Percentiles rank a stretch among this genome's conserved stretches.
Evolutionary conservation across 2,113 vertebrate species (phyloP).

Genomic region (Arothron firmamentum): DNA sequence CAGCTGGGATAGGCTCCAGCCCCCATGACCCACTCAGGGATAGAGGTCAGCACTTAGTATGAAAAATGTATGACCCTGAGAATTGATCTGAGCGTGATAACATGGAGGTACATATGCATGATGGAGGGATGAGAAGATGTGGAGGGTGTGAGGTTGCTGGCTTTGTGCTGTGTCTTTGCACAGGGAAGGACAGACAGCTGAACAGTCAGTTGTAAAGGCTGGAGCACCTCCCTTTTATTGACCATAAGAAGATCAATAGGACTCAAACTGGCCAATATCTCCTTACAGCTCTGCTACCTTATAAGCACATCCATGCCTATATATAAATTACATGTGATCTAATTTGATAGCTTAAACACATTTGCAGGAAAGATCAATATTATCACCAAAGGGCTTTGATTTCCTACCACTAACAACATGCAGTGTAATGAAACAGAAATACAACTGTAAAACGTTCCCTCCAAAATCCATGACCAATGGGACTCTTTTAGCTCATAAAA

Average conservation of each 20-base stretch:
- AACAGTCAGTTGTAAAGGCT: slow-evolving; percentile 30
- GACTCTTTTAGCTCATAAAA: too few species aligned
- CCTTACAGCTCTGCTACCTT: not conserved
- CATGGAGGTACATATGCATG: not conserved
- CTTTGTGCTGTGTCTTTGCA: slow-evolving; percentile 27
- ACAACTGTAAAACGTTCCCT: too few species aligned
- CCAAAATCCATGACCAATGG: too few species aligned
- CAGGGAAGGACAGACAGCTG: slow-evolving; percentile 28
- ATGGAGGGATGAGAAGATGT: not conserved
- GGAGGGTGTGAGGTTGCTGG: not conserved
- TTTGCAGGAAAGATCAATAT: too few species aligned
- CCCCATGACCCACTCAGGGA: too few species aligned
- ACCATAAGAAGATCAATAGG: slow-evolving; percentile 48
- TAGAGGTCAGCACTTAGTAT: too few species aligned
- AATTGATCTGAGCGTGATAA: slow-evolving; percentile 10
- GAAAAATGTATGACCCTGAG: not conserved
- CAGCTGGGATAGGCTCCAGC: too few species aligned
- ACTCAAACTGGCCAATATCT: slow-evolving; percentile 26
- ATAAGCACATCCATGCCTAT: not conserved
- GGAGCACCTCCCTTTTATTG: slow-evolving; percentile 41
- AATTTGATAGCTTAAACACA: too few species aligned
- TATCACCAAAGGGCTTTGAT: too few species aligned
- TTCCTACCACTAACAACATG: too few species aligned
- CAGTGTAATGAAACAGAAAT: too few species aligned
- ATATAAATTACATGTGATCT: too few species aligned